phyloP scores from a whole-genome alignment of 2,113 vertebrate species.

The Vanacampus margaritifer region DNA sequence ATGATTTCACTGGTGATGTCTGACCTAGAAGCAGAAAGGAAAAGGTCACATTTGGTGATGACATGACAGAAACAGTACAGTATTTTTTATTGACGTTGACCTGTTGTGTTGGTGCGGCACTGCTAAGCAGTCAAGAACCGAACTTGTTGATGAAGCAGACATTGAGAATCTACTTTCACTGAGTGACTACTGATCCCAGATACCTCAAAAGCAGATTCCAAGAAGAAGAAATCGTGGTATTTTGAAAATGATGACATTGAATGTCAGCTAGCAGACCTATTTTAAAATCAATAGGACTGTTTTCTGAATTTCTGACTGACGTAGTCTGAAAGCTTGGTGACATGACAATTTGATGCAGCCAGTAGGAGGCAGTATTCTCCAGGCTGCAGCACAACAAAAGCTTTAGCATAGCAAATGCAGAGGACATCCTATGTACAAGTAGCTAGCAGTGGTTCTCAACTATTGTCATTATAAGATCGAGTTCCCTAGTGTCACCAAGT shows the following conservation, averaged over 20 bases:
- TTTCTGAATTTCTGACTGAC: background rate
- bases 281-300: background rate
- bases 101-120: background rate
- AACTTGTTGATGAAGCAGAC: background rate
- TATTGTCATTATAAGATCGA: background rate
- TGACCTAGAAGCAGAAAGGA: conserved; percentile 78
- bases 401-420: conserved; percentile 16
- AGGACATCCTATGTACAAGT: too few species aligned
- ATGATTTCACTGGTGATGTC: conserved; percentile 91
- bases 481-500: background rate
- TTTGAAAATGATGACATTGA: background rate
- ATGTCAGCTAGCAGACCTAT: background rate
- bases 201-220: background rate
- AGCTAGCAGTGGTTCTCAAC: conserved; percentile 21
- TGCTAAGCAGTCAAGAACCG: background rate
- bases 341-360: conserved; percentile 13
- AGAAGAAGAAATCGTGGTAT: background rate
- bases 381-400: background rate
- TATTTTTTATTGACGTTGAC: background rate
- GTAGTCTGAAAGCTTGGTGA: background rate
- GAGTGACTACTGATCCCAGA: background rate
- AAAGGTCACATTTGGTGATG: background rate
- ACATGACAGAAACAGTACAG: too few species aligned
- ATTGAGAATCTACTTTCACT: background rate
- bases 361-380: conserved; percentile 40